phyloP scores from a whole-genome alignment of 2,888 invertebrate species.

The Mycalesis mineus region DNA sequence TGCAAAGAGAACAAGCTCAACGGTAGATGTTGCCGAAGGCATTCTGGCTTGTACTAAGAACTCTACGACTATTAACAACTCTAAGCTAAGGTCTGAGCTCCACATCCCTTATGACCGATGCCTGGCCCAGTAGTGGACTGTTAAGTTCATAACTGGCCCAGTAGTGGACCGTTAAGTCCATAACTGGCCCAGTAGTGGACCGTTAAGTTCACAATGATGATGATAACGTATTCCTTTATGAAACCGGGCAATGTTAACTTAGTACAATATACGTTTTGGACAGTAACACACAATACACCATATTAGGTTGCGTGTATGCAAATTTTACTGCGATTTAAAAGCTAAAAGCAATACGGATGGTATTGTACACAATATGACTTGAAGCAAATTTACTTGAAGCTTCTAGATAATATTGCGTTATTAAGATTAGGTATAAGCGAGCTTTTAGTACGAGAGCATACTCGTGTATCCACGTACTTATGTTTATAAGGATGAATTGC shows the following conservation, averaged over 20 bases:
- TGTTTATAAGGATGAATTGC: not conserved
- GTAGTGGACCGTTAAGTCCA: too few relatives aligned
- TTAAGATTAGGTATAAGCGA: constrained; percentile 12
- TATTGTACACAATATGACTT: constrained; percentile 9
- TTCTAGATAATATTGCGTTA: constrained; percentile 5
- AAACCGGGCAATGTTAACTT: not conserved
- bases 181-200: too few relatives aligned
- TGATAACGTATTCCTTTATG: not conserved
- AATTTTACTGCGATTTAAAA: constrained; percentile 27
- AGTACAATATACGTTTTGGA: not conserved
- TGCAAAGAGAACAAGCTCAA: too few relatives aligned
- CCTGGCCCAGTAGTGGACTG: too few relatives aligned
- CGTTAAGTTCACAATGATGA: too few relatives aligned
- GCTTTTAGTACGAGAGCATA: constrained; percentile 22
- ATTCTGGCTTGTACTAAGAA: too few relatives aligned
- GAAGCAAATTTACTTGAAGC: constrained; percentile 20
- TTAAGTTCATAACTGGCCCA: too few relatives aligned
- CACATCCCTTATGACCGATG: too few relatives aligned
- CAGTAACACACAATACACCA: not conserved
- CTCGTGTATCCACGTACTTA: constrained; percentile 2
- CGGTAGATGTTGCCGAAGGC: too few relatives aligned
- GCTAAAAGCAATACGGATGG: constrained; percentile 10
- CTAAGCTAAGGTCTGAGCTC: too few relatives aligned
- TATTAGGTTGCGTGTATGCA: constrained; percentile 20
- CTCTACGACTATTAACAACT: too few relatives aligned